Evolutionary conservation across 1,140 invertebrate species (phyloP).

Genomic region (Pectinophora gossypiella): DNA sequence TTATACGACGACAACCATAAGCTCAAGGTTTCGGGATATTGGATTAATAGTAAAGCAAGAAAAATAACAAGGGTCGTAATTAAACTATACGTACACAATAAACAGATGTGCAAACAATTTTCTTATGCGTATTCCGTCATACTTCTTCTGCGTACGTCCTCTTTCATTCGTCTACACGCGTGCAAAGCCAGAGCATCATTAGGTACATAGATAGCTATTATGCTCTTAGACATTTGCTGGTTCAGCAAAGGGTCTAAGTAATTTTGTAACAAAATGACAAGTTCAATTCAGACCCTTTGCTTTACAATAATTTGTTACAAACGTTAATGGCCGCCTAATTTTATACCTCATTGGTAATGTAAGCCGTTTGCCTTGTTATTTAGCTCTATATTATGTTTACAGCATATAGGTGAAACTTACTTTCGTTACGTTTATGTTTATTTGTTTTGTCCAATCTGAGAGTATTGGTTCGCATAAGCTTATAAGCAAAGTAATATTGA

Average conservation of each 20-base stretch:
- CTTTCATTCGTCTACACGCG: conserved; percentile 42
- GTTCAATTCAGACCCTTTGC: conserved; percentile 57
- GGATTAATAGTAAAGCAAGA: conserved; percentile 28
- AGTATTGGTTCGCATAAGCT: no score
- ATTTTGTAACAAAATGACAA: conserved; percentile 15
- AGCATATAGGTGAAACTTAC: no score
- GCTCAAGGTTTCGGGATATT: background rate
- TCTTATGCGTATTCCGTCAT: conserved; percentile 46
- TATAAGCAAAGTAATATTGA: background rate
- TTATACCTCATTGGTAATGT: no score
- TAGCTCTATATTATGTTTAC: no score
- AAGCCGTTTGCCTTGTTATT: no score
- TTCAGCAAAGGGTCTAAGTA: conserved; percentile 57
- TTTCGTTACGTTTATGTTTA: no score
- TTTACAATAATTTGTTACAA: conserved; percentile 46
- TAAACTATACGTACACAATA: conserved; percentile 40
- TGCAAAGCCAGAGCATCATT: conserved; percentile 38
- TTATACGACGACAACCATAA: background rate
- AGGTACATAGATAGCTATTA: conserved; percentile 13
- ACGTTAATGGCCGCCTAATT: background rate
- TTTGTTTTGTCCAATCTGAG: no score
- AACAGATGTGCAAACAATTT: conserved; percentile 75
- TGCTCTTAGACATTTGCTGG: conserved; percentile 21
- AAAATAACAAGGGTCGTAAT: conserved; percentile 41
- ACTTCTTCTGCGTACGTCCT: conserved; percentile 32